These are phyloP conservation scores for Schizopygopsis malacanthus DNA, from an alignment of 2,797 vertebrate genomes.

Conservation along the genomic window DNA sequence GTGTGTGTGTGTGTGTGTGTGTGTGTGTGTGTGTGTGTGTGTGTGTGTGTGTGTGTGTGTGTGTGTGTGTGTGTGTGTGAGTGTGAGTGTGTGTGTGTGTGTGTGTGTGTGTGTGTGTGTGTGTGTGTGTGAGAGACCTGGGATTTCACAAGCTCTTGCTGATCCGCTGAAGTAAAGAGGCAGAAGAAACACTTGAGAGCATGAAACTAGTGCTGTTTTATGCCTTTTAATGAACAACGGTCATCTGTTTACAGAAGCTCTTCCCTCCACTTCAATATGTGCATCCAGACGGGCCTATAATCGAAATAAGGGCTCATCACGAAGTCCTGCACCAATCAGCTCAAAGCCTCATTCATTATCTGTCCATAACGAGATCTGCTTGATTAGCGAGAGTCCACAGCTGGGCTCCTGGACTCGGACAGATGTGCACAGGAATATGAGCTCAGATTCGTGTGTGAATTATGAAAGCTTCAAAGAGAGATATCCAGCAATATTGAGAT, in stretches of 20 bases:
- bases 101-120: neutral
- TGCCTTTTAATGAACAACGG: neutral
- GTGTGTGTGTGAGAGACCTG: neutral
- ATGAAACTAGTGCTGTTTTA: neutral
- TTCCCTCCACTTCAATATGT: neutral
- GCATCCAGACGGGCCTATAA: neutral
- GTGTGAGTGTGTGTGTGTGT: neutral
- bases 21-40: no score
- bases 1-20: no score
- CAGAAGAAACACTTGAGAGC: neutral
- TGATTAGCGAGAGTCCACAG: constrained; percentile 17
- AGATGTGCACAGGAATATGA: constrained; percentile 3
- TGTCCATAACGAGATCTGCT: neutral
- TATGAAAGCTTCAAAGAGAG: constrained; percentile 13
- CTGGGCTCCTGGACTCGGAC: constrained; percentile 16
- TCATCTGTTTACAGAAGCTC: neutral
- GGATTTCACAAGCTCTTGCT: neutral
- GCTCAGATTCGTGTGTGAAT: neutral
- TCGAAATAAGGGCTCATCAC: neutral
- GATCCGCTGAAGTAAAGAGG: neutral
- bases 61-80: neutral
- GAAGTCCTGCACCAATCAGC: constrained; percentile 22
- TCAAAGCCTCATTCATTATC: neutral
- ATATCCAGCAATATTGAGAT: neutral
- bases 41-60: neutral